Percentiles rank a stretch among this genome's conserved stretches.
Evolutionary conservation across 1,140 invertebrate genomes (phyloP).

Genomic region (Bactericera cockerelli): DNA sequence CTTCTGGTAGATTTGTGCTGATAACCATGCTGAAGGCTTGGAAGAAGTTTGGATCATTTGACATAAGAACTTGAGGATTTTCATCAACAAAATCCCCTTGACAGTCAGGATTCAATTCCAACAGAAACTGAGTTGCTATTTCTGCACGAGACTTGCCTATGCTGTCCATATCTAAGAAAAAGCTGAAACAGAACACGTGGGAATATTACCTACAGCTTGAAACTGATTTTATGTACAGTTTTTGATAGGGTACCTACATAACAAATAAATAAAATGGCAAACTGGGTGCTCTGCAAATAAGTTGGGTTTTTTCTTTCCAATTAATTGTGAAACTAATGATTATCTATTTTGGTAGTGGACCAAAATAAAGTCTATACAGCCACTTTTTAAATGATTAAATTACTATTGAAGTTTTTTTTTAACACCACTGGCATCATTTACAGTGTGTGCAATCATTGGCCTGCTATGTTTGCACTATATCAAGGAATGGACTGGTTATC

Average conservation of each 20-base stretch:
- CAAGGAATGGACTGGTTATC: no score
- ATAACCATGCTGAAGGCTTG: conserved; percentile 76
- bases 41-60: conserved; percentile 78
- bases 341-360: no score
- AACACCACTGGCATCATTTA: no score
- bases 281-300: no score
- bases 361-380: no score
- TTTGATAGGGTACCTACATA: conserved; percentile 2
- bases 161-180: conserved; percentile 67
- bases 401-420: no score
- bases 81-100: conserved; percentile 85
- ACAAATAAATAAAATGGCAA: conserved; percentile 4
- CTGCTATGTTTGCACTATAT: no score
- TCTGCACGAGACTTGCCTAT: conserved; percentile 70
- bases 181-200: conserved; percentile 45
- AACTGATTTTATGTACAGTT: neutral
- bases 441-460: no score
- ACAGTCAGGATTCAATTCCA: conserved; percentile 88
- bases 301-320: no score
- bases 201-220: conserved; percentile 8
- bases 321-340: no score
- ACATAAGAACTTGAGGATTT: conserved; percentile 62
- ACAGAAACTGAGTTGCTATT: conserved; percentile 59
- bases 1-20: conserved; percentile 68
- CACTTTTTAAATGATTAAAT: no score